Evolutionary conservation across 2,113 vertebrate species (phyloP), one percentile per base, ranked within the genome.

Genomic region (Solea solea): DNA sequence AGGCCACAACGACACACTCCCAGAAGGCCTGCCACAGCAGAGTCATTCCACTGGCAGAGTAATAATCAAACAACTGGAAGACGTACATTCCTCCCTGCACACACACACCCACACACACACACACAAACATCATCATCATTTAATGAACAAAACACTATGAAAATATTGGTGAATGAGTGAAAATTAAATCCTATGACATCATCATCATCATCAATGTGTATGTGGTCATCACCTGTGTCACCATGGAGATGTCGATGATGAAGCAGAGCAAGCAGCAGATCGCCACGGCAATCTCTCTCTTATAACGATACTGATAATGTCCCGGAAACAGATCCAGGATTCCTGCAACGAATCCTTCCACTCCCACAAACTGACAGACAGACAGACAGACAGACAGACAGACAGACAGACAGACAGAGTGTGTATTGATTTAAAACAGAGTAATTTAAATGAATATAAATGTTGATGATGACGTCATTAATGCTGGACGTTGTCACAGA

Each of bases 31-130:
- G 94, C 94, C 94, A 95, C 81, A 95, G 44, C 53, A 95, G 93
- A 61, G 94, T 95, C 92, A 95, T 95, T 16, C 94, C 94, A 61
- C 94, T 95, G 85, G 94, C 94, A 1, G 94, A 95, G 13, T 95
- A 95, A 80, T 21, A 21, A 21, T 21, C 94, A 83, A 95, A 95
- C 69, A 95, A 74, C 65, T 95, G 94, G 92, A 95, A 95, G 82
- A 95, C 93, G 21, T 93, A 95, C 94, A 95, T 95, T 59, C 94
- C 94, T 60, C 93, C 94, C 94, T 95, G 83, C 49, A 58, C 55
- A 56, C 48, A 42, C 13, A 73, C 28, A 25, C 9, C 0, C 21
- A 21, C 21, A 21, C 21, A 21, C 21, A 21, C 21, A 21, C 21
- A 21, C 21, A 21, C 21, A 21, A 21, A 21, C 21, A 21, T 21